phyloP scores from a whole-genome alignment of 2,888 invertebrate genomes.

The Dicyrtoma fusca region DNA sequence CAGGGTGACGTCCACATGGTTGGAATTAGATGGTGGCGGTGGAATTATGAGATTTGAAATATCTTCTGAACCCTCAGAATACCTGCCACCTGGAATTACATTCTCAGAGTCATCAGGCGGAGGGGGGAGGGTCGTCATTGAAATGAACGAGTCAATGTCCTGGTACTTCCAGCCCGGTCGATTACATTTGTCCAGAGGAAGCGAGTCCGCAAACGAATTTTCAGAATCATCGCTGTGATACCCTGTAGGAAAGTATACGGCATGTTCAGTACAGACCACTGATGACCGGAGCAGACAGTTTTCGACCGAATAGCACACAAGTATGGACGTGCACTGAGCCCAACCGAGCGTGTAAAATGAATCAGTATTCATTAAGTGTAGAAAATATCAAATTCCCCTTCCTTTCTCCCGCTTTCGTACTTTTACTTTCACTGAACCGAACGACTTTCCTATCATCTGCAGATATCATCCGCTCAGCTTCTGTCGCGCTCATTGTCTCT shows the following conservation, averaged over 20 bases:
- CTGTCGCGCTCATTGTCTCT: no score
- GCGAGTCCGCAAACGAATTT: slow-evolving; percentile 26
- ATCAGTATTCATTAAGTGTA: no score
- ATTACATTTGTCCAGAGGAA: slow-evolving; percentile 17
- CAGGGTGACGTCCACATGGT: slow-evolving; percentile 10
- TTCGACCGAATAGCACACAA: no score
- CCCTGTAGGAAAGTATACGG: neutral
- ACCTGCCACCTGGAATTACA: slow-evolving; percentile 5
- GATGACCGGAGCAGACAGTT: neutral
- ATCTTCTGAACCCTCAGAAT: slow-evolving; percentile 61
- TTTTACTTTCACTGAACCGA: no score
- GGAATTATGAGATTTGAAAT: slow-evolving; percentile 84
- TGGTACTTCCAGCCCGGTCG: slow-evolving; percentile 61
- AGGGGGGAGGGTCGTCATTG: slow-evolving; percentile 79
- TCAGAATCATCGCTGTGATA: slow-evolving; percentile 37
- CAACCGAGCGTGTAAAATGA: no score
- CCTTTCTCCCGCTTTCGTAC: no score
- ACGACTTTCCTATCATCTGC: no score
- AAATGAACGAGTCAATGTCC: slow-evolving; percentile 81
- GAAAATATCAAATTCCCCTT: no score
- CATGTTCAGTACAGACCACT: neutral
- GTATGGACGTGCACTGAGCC: no score
- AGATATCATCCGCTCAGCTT: no score
- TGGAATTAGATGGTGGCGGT: slow-evolving; percentile 66
- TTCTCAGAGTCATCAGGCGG: slow-evolving; percentile 62